phyloP scores from a whole-genome alignment of 2,113 vertebrate species.

The Chaenocephalus aceratus region DNA sequence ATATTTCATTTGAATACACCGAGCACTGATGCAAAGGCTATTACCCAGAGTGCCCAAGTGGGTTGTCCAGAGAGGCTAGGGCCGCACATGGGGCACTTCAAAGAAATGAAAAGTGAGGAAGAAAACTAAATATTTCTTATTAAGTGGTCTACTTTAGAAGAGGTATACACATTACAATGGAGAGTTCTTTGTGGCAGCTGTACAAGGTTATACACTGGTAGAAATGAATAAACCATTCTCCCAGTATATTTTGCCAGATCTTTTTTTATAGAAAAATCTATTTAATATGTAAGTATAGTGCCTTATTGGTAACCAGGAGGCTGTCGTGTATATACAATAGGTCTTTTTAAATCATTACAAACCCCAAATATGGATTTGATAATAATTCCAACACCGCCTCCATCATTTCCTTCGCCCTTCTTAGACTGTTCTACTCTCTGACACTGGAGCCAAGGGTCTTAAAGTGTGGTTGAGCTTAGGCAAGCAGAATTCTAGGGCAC shows the following conservation, averaged over 20 bases:
- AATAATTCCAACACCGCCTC: background rate
- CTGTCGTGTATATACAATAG: background rate
- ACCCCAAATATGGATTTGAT: constrained; percentile 7
- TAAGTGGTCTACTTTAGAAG: constrained; percentile 45
- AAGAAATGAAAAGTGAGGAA: constrained; percentile 74
- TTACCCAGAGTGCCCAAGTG: constrained; percentile 81
- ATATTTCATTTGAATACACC: constrained; percentile 83
- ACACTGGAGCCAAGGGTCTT: constrained; percentile 35
- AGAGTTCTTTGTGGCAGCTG: constrained; percentile 12
- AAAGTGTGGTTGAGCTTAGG: constrained; percentile 67
- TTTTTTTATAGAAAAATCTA: too few relatives aligned
- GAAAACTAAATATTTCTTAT: constrained; percentile 59
- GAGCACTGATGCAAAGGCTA: constrained; percentile 78
- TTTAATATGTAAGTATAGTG: too few relatives aligned
- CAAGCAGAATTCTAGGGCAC: constrained; percentile 59
- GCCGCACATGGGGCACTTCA: constrained; percentile 64
- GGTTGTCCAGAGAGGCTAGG: constrained; percentile 56
- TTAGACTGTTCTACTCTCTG: constrained; percentile 14
- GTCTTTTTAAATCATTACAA: constrained; percentile 9
- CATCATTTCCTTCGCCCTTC: background rate
- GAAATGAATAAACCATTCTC: background rate
- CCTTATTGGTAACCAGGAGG: background rate
- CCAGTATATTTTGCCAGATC: too few relatives aligned
- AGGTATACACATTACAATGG: constrained; percentile 37
- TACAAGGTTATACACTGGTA: constrained; percentile 19